phyloP scores from a whole-genome alignment of 2,888 invertebrate genomes.

The Xylophagus ater region DNA sequence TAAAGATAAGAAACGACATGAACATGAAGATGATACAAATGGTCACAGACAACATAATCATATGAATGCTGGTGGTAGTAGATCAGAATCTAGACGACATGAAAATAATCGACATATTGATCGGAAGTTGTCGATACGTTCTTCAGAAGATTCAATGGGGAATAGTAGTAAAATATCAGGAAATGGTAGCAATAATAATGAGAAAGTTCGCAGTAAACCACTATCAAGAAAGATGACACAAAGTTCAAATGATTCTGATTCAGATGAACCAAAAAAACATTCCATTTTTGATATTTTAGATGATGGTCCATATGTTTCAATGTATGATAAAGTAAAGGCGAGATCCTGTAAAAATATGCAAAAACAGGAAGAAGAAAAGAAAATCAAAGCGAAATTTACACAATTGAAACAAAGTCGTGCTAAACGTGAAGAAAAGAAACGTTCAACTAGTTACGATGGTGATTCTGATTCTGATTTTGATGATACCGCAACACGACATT shows the following conservation, averaged over 20 bases:
- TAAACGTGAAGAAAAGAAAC: slow-evolving; percentile 78
- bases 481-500: slow-evolving; percentile 19
- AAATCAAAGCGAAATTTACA: slow-evolving; percentile 80
- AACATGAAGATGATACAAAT: slow-evolving; percentile 17
- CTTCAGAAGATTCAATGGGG: slow-evolving; percentile 2
- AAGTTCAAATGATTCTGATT: slow-evolving; percentile 59
- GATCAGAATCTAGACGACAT: slow-evolving; percentile 14
- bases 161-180: slow-evolving; percentile 12
- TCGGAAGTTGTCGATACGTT: slow-evolving; percentile 19
- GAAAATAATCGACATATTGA: slow-evolving; percentile 23
- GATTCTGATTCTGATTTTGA: slow-evolving; percentile 62
- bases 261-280: slow-evolving; percentile 77
- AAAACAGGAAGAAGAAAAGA: slow-evolving; percentile 82
- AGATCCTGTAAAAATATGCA: slow-evolving; percentile 89
- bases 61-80: slow-evolving; percentile 10
- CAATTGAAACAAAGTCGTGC: slow-evolving; percentile 79
- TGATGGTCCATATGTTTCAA: slow-evolving; percentile 87
- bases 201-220: slow-evolving; percentile 23
- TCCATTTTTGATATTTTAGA: slow-evolving; percentile 85
- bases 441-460: slow-evolving; percentile 80
- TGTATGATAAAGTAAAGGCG: slow-evolving; percentile 96
- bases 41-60: slow-evolving; percentile 14
- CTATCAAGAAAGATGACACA: slow-evolving; percentile 38
- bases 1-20: slow-evolving; percentile 35
- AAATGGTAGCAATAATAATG: slow-evolving; percentile 18